A percentile compares a stretch with the other conserved stretches of the same genome.
Evolutionary conservation across 2,888 invertebrate species (phyloP).

Genomic region (Drosophila paranaensis): DNA sequence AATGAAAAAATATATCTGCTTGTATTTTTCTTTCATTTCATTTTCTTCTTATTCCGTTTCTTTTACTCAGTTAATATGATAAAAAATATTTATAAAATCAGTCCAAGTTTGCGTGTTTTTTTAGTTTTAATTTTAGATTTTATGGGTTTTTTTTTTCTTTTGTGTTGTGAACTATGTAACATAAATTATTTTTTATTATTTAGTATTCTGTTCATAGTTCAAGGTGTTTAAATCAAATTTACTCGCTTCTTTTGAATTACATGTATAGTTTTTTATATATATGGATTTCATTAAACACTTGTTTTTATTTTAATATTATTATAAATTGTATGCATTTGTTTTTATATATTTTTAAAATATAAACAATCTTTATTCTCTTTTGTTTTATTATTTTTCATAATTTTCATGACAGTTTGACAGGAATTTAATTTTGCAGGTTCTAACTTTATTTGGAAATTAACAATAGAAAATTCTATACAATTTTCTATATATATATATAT

Average conservation of each 20-base stretch:
- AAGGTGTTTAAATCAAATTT: slow-evolving; percentile 49
- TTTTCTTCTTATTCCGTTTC: slow-evolving; percentile 52
- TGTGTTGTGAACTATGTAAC: slow-evolving; percentile 45
- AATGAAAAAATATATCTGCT: slow-evolving; percentile 50
- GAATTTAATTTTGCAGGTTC: slow-evolving; percentile 19
- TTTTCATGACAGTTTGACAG: slow-evolving; percentile 44
- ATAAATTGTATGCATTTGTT: slow-evolving; percentile 37
- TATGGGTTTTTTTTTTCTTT: slow-evolving; percentile 24
- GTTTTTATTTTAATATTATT: slow-evolving; percentile 41
- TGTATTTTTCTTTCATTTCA: slow-evolving; percentile 47
- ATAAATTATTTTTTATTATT: slow-evolving; percentile 52
- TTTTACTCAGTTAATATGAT: slow-evolving; percentile 62
- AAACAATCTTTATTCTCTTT: slow-evolving; percentile 84
- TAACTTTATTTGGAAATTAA: slow-evolving; percentile 12
- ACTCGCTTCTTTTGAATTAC: slow-evolving; percentile 48
- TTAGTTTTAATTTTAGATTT: slow-evolving; percentile 33
- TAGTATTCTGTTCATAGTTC: slow-evolving; percentile 27
- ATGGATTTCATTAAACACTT: slow-evolving; percentile 60
- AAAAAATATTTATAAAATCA: slow-evolving; percentile 81
- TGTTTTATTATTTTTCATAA: slow-evolving; percentile 50
- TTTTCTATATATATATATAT: background rate
- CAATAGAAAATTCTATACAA: slow-evolving; percentile 32
- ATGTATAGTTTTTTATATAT: slow-evolving; percentile 15
- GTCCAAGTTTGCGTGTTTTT: slow-evolving; percentile 76
- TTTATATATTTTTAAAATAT: slow-evolving; percentile 81